Evolutionary conservation across 37 sponge, comb jelly and placozoan genomes (phyloP).

Genomic region (Bolinopsis microptera): DNA sequence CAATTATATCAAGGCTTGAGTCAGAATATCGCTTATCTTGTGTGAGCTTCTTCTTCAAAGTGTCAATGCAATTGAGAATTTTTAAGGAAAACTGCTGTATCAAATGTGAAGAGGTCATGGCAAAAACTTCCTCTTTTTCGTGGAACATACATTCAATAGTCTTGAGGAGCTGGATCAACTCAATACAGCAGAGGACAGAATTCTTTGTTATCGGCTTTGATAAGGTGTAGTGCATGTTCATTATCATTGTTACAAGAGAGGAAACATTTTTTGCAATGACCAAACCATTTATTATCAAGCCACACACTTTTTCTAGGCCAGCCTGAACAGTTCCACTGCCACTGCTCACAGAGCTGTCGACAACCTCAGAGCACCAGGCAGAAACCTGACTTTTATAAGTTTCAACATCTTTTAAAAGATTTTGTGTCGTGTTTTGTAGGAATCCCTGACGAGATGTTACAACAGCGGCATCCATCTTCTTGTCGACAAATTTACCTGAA

Average conservation of each 20-base stretch:
- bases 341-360: conserved; percentile 1
- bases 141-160: conserved; percentile 64
- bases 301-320: conserved; percentile 58
- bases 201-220: conserved; percentile 82
- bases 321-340: neutral
- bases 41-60: conserved; percentile 66
- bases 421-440: conserved; percentile 70
- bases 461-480: conserved; percentile 72
- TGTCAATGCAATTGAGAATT: conserved; percentile 31
- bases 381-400: conserved; percentile 24
- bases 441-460: conserved; percentile 65
- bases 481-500: conserved; percentile 80
- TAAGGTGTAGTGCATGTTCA: conserved; percentile 76
- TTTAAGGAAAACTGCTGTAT: conserved; percentile 63
- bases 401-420: conserved; percentile 71
- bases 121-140: conserved; percentile 37
- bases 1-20: conserved; percentile 65
- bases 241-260: conserved; percentile 68
- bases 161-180: conserved; percentile 83
- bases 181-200: conserved; percentile 78
- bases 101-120: conserved; percentile 42
- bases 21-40: conserved; percentile 65
- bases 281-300: conserved; percentile 69
- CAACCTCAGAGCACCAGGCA: conserved; percentile 22
- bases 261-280: conserved; percentile 73